These are phyloP conservation scores for Ooceraea biroi DNA, from an alignment of 1,140 invertebrate species.

Conservation along the genomic window DNA sequence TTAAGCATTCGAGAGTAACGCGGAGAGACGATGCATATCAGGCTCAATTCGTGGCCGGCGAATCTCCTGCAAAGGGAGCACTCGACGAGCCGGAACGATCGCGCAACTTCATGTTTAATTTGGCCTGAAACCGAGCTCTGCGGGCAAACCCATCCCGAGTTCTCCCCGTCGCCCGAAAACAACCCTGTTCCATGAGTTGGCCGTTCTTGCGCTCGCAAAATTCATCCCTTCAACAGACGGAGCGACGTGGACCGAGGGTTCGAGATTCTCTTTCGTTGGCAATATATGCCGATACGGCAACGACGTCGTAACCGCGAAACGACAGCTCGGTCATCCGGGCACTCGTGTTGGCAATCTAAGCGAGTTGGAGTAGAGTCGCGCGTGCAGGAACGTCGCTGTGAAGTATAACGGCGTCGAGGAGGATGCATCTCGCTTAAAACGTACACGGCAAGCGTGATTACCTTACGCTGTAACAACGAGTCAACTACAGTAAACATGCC, in stretches of 20 bases:
- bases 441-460: slow-evolving; percentile 54
- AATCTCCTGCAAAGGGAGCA: slow-evolving; percentile 38
- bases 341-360: slow-evolving; percentile 37
- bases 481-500: slow-evolving; percentile 56
- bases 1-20: slow-evolving; percentile 23
- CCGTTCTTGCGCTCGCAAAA: slow-evolving; percentile 24
- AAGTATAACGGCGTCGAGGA: slow-evolving; percentile 62
- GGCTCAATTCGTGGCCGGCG: slow-evolving; percentile 22
- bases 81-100: slow-evolving; percentile 26
- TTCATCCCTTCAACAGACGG: slow-evolving; percentile 33
- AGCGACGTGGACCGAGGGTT: slow-evolving; percentile 9
- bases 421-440: slow-evolving; percentile 49
- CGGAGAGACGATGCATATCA: not conserved
- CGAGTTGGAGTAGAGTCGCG: slow-evolving; percentile 22
- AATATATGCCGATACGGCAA: slow-evolving; percentile 68
- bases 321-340: slow-evolving; percentile 52
- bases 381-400: slow-evolving; percentile 47
- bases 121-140: slow-evolving; percentile 69
- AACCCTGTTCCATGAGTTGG: not conserved
- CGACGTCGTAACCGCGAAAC: slow-evolving; percentile 73
- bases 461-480: slow-evolving; percentile 60
- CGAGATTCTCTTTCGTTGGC: slow-evolving; percentile 51
- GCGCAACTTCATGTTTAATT: slow-evolving; percentile 74
- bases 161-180: not conserved
- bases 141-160: slow-evolving; percentile 59